Evolutionary conservation across 2,888 invertebrate species (phyloP).

Genomic region (Erebia ligea): DNA sequence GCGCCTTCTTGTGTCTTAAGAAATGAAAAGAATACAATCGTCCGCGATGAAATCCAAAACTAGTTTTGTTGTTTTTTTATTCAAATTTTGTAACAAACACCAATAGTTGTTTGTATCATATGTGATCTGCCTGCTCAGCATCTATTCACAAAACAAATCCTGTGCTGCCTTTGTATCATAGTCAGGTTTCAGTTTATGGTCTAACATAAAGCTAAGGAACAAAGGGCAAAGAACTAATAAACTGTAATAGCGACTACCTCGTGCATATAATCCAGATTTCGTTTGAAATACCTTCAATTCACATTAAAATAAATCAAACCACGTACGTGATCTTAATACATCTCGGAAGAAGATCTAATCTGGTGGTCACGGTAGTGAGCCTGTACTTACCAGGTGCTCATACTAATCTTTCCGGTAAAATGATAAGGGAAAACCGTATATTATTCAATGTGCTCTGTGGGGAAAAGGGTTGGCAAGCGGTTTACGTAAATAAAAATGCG

Average conservation of each 20-base stretch:
- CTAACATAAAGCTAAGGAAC: background rate
- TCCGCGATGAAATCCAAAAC: too few species aligned
- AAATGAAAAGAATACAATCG: too few species aligned
- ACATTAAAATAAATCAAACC: conserved; percentile 37
- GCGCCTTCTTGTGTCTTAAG: too few species aligned
- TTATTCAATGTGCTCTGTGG: too few species aligned
- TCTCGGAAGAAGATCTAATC: conserved; percentile 30
- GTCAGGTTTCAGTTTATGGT: background rate
- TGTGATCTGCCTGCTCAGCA: too few species aligned
- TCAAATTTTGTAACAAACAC: too few species aligned
- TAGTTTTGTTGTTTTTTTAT: too few species aligned
- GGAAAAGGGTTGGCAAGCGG: background rate
- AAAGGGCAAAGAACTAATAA: conserved; percentile 21
- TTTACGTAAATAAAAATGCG: too few species aligned
- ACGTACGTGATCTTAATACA: conserved; percentile 38
- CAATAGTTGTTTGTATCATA: too few species aligned
- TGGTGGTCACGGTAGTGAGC: conserved; percentile 28
- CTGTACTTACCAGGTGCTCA: conserved; percentile 33
- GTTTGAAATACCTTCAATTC: conserved; percentile 23
- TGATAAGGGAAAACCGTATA: conserved; percentile 34
- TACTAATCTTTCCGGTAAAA: conserved; percentile 63
- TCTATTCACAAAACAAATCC: too few species aligned
- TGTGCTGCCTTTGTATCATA: background rate
- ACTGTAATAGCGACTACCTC: background rate
- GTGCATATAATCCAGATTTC: conserved; percentile 9